A percentile compares a stretch with the other conserved stretches of the same genome.
phyloP scores from a whole-genome alignment of 2,113 vertebrate genomes.

The Centropristis striata region DNA sequence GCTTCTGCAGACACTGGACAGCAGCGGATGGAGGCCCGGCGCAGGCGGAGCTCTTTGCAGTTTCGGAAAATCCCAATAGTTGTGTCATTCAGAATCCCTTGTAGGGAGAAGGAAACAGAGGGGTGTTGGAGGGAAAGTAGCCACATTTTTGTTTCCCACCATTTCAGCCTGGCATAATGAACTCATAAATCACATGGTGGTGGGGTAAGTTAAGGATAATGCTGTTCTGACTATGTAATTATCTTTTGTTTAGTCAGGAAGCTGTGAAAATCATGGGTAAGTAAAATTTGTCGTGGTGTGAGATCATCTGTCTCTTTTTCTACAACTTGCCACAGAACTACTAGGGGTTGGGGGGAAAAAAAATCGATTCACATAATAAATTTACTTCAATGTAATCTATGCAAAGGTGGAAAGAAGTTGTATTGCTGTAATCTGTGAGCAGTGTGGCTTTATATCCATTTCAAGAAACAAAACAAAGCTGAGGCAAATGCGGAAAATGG shows the following conservation, averaged over 20 bases:
- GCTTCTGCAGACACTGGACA: constrained; percentile 92
- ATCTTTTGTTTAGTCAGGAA: background rate
- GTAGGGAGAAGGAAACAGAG: constrained; percentile 56
- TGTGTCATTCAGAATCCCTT: constrained; percentile 93
- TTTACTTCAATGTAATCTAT: too few species aligned
- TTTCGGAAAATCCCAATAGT: constrained; percentile 94
- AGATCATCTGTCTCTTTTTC: background rate
- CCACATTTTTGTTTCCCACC: constrained; percentile 37
- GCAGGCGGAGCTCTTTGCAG: constrained; percentile 90
- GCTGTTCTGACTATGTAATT: background rate
- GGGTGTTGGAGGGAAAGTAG: constrained; percentile 41
- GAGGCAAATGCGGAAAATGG: too few species aligned
- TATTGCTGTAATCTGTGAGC: too few species aligned
- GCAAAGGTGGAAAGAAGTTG: too few species aligned
- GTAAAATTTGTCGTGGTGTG: background rate
- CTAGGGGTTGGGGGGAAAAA: too few species aligned
- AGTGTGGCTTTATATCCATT: too few species aligned
- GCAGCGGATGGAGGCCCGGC: constrained; percentile 89
- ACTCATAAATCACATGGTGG: constrained; percentile 16
- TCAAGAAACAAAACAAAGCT: too few species aligned
- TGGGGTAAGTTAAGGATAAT: background rate
- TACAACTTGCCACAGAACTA: background rate
- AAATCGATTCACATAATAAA: too few species aligned
- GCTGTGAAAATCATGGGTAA: background rate
- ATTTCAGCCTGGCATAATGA: constrained; percentile 17